Evolutionary conservation across 2,888 invertebrate species (phyloP).

Genomic region (Chrysolina americana): DNA sequence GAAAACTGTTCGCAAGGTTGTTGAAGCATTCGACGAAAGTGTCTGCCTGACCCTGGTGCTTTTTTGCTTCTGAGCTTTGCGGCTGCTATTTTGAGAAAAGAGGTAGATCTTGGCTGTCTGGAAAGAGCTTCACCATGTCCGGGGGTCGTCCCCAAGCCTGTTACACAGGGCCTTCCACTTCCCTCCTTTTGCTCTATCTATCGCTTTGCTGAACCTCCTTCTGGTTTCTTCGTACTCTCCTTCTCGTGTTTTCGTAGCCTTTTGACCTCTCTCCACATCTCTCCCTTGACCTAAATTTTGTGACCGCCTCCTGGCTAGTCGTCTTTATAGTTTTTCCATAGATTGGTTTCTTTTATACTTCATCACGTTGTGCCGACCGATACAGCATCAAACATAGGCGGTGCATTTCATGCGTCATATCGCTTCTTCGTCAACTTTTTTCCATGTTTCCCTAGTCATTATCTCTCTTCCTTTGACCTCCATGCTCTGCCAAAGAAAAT

Average conservation of each 20-base stretch:
- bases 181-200: background rate
- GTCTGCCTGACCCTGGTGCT: constrained; percentile 34
- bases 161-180: constrained; percentile 1
- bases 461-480: no score
- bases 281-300: background rate
- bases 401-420: no score
- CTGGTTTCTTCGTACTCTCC: constrained; percentile 1
- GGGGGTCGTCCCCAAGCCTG: constrained; percentile 11
- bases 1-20: constrained; percentile 26
- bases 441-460: no score
- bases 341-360: background rate
- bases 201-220: background rate
- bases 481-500: no score
- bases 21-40: background rate
- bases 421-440: no score
- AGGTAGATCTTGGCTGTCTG: background rate
- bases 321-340: background rate
- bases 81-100: background rate
- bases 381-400: no score
- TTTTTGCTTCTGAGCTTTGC: constrained; percentile 23
- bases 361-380: no score
- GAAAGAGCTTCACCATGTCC: constrained; percentile 19
- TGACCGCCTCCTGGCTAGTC: background rate
- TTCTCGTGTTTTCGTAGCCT: background rate
- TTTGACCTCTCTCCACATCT: background rate